Conservation (phyloP, 2,113 vertebrate genomes). For the Cyanoliseus patagonus region DNA sequence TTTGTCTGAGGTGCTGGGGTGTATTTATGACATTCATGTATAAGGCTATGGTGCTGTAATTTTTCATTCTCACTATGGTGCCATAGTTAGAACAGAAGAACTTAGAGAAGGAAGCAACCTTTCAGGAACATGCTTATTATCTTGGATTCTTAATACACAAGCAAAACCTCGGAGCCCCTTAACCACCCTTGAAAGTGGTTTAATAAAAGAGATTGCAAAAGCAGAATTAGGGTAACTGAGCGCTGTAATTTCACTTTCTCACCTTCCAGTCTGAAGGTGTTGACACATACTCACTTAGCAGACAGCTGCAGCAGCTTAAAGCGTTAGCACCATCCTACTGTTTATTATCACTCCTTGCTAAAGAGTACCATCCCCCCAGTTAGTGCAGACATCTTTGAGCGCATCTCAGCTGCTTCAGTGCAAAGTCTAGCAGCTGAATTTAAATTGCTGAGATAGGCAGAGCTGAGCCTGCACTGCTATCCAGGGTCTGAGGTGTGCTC, state of each 20-base stretch:
- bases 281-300: conserved; percentile 58
- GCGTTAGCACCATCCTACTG: conserved; percentile 61
- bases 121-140: background rate
- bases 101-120: background rate
- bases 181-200: background rate
- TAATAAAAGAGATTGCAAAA: conserved; percentile 39
- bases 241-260: conserved; percentile 54
- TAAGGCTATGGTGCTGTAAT: background rate
- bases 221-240: conserved; percentile 24
- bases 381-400: background rate
- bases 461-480: background rate
- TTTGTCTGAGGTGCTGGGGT: background rate
- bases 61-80: background rate
- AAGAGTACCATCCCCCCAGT: conserved; percentile 18
- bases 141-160: background rate
- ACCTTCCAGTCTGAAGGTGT: conserved; percentile 58
- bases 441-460: background rate
- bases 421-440: background rate
- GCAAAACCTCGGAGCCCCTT: background rate
- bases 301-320: conserved; percentile 64
- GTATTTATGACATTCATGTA: background rate
- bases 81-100: background rate
- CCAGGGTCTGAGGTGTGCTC: background rate
- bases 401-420: background rate
- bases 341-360: conserved; percentile 62